Base-by-base conservation (phyloP, 1,140 invertebrate species). In the Solenopsis invicta region DNA sequence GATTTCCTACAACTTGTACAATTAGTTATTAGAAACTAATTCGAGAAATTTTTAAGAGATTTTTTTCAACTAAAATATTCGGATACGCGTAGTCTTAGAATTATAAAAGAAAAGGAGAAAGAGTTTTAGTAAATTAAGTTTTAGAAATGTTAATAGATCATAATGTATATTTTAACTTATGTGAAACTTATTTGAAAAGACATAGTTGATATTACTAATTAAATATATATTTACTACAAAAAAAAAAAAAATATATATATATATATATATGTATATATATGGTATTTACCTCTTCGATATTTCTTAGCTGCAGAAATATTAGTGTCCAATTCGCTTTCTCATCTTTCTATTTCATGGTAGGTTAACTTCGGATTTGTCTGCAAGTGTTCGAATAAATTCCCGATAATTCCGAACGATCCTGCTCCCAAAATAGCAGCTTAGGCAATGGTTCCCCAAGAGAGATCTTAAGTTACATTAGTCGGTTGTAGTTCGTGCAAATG, bases 381-480 rank as follows among this genome's bases (percentile, higher is more conserved):
- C 66, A 59, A 56, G 78, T 56, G 78, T 81, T 56, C 21, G 50
- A 59, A 81, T 81, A 81, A 81, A 81, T 81, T 71, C 78, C 71
- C 78, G 66, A 81, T 81, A 81, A 81, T 81, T 81, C 50, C 50
- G 64, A 71, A 71, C 78, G 66, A 71, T 81, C 16, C 78, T 56
- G 37, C 6, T 81, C 78, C 21, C 34, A 71, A 81, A 81, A 81
- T 71, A 71, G 66, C 66, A 56, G 50, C 78, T 71, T 81, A 81
- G 50, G 78, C 37, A 81, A 56, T 48, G 66, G 64, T 71, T 71
- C 6, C 78, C 78, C 78, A 71, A 81, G 78, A 71, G 78, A 81
- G 78, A 48, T 81, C 52, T 81, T 71, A 81, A 71, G 64, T 71
- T 81, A 81, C 66, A 81, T 81, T 81, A 81, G 66, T 48, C n/a